Conservation (phyloP, 1,140 invertebrate species). For the Camponotus pennsylvanicus region DNA sequence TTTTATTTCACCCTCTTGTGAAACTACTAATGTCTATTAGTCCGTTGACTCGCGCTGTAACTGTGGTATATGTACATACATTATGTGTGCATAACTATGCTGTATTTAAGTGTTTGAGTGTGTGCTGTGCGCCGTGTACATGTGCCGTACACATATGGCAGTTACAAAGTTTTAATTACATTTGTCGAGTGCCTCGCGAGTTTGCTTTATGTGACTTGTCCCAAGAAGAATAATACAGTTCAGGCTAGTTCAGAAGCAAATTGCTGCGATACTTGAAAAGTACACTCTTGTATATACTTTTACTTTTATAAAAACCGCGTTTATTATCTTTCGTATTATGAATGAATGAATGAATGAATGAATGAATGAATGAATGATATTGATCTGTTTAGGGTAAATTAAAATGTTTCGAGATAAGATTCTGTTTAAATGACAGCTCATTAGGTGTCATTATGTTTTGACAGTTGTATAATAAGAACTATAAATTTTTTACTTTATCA, state of each 20-base stretch:
- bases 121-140: conserved; percentile 1
- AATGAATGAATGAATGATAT: too few species aligned
- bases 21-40: conserved; percentile 55
- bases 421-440: not conserved
- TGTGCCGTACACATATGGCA: conserved; percentile 6
- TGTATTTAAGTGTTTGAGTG: not conserved
- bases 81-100: not conserved
- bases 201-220: conserved; percentile 16
- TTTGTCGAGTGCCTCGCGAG: not conserved
- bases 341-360: not conserved
- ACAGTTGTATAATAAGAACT: not conserved
- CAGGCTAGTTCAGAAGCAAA: not conserved
- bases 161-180: conserved; percentile 23
- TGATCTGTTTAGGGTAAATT: not conserved
- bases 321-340: not conserved
- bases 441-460: conserved; percentile 10
- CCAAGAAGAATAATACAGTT: not conserved
- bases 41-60: conserved; percentile 50
- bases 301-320: not conserved
- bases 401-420: not conserved
- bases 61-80: not conserved
- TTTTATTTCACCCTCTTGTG: conserved; percentile 42
- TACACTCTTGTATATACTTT: not conserved
- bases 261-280: not conserved
- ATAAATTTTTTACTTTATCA: not conserved